These are phyloP conservation scores for Prionailurus bengalensis DNA, from an alignment of 2,113 vertebrate genomes.

Conservation along the genomic window DNA sequence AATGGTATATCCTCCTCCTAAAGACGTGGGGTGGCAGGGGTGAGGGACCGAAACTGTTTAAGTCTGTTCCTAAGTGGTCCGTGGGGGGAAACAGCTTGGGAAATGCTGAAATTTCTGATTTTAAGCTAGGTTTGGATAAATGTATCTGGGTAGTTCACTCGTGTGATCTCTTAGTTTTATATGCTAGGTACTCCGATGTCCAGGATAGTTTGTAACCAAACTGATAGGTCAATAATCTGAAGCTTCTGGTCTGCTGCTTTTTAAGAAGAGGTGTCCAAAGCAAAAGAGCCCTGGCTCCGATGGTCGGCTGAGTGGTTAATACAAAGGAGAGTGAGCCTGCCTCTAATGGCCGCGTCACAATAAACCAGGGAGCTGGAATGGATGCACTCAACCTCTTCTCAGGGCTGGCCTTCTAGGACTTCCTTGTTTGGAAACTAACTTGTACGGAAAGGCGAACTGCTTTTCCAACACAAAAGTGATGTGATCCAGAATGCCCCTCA, in stretches of 20 bases:
- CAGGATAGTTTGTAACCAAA: not conserved
- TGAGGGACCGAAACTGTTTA: not conserved
- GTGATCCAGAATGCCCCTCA: not conserved
- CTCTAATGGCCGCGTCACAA: not conserved
- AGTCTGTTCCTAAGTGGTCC: not conserved
- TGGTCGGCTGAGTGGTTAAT: not conserved
- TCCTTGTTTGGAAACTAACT: not conserved
- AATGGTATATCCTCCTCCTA: not conserved
- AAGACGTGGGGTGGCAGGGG: not conserved
- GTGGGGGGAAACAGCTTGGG: not conserved
- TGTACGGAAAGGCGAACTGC: not conserved
- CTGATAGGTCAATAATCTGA: not conserved
- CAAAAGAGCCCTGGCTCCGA: not conserved
- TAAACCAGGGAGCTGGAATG: not conserved
- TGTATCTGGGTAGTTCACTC: not conserved
- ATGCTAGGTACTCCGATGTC: not conserved
- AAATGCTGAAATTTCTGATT: constrained; percentile 7
- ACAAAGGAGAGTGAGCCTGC: accelerated
- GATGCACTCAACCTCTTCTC: not conserved
- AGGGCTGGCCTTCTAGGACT: not conserved
- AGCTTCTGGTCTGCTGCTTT: not conserved
- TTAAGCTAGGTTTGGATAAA: not conserved
- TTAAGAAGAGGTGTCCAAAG: not conserved
- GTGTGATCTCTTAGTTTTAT: not conserved
- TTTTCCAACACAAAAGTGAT: not conserved